Base-by-base conservation (phyloP, 2,888 invertebrate species). In the Acronicta alni region DNA sequence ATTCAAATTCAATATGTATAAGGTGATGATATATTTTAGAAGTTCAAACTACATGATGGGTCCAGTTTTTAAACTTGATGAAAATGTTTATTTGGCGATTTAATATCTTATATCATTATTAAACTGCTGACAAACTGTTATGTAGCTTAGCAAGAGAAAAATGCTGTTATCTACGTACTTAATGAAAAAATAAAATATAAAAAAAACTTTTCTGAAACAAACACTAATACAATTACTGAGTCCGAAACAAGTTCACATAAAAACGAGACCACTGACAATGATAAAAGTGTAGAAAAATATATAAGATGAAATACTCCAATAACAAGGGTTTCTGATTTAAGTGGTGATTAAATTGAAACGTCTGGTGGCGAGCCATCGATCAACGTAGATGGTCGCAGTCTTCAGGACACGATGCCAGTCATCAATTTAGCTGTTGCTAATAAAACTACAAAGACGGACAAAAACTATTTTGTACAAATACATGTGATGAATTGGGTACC, bases 391-490 rank as follows among this genome's bases (percentile, higher is more conserved):
- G 73, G 75, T 79, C 67, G 71, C 69, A 74, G 67, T 78, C 67
- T 68, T 71, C 71, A 70, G 79, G 79, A 74, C 72, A 72, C 49
- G 72, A 76, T 68, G 74, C 75, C 74, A 66, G 75, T 76, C 85
- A 88, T 88, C 87, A 87, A 86, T 88, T 86, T 81, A 72, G 72
- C 77, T 79, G 75, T 72, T 75, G 77, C 77, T 82, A 84, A 82
- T 82, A 82, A 82, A 84, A 84, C 82, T 78, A 77, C 80, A 77
- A 78, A 77, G 77, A 80, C 76, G 75, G 73, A 82, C 81, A 85
- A 86, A 85, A 82, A 87, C 83, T 80, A 83, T 84, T 86, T 80
- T 81, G 82, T 81, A 82, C 78, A 82, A 84, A 84, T 81, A 84
- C 72, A 72, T 64, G 78, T 83, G 83, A 85, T 81, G 80, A 82